Base-by-base conservation (phyloP, 2,113 vertebrate species). In the Lepidothrix coronata region DNA sequence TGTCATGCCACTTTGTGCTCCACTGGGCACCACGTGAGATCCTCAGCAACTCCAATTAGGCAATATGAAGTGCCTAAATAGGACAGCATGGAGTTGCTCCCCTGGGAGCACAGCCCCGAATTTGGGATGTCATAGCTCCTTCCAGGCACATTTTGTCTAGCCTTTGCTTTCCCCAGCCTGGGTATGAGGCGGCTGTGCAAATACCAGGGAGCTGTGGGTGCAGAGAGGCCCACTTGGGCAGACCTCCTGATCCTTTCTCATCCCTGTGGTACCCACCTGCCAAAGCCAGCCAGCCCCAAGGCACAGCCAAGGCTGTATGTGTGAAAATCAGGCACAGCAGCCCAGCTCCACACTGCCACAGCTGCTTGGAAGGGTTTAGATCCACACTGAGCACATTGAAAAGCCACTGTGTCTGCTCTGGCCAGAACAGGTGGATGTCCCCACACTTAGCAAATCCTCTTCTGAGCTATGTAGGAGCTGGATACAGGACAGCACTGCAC, bases 141-240 rank as follows among this genome's bases (percentile, higher is more conserved):
- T 23, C 41, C 51, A 68, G 39, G 28, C 49, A 41, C 21, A 4
- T 67, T 78, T 78, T 52, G 30, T 71, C 30, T 43, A 63, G 52
- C 22, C 30, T 65, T 57, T 52, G 28, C 8, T 55, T 83, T 43
- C n/a, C 22, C 22, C 46, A 63, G 46, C 33, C 51, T 48, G 31
- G 7, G 44, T n/a, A 46, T 27, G 35, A 49, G 37, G 44, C 31
- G 11, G 22, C 3, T 83, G 58, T 74, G 37, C 41, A 65, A 58
- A 70, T 12, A 57, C 1, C 0, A 0, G 31, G 30, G 62, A 78
- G 19, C 6, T 31, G 28, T 4, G 1, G 30, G 27, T 19, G 1
- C 3, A 77, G n/a, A 75, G 33, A 39, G 13, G 11, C 11, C 33
- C 39, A 14, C 57, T 52, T 1, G 0, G 51, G 8, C 24, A 65